Base-by-base conservation (phyloP, 2,797 vertebrate genomes). In the Gastrophryne carolinensis region DNA sequence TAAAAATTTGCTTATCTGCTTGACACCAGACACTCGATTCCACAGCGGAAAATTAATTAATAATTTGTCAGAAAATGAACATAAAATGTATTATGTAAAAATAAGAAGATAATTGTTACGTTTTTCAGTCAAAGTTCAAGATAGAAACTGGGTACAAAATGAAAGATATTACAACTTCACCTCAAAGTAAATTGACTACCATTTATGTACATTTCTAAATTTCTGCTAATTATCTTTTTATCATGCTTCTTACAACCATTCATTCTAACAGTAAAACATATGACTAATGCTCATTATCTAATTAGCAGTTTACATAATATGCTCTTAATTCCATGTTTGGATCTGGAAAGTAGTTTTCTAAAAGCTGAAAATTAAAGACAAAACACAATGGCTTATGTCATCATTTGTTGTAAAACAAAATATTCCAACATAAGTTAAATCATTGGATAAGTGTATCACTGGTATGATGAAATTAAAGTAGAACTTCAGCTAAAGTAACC, bases 241-340 rank as follows among this genome's bases (percentile, higher is more conserved):
- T 67, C 27, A 63, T 26, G 17, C 27, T 34, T 7, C 26, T 53
- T 67, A 47, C n/a, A 17, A 9, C 17, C 30, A 23, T 53, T 50
- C 53, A 19, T 53, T 26, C 49, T 35, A 35, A 24, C 17, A 50
- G n/a, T 47, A 11, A 49, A 65, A 67, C n/a, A 9, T 50, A 35
- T 67, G 64, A 35, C 47, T 67, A 53, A 67, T 53, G 21, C 23
- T 53, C 49, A 24, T 53, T 53, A 67, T 67, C n/a, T 67, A 67
- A 53, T 50, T 35, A 19, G 17, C 64, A 8, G 47, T 2, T 53
- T 67, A 67, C 13, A n/a, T 67, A 67, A 67, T 67, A 53, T 7
- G 26, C 2, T 37, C 5, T 53, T 67, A 34, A 67, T 37, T 35
- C 5, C 17, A 66, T 19, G 41, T 35, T 29, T n/a, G 11, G 13